Base-by-base conservation (phyloP, 1,140 invertebrate species). In the Meloidogyne chitwoodi region DNA sequence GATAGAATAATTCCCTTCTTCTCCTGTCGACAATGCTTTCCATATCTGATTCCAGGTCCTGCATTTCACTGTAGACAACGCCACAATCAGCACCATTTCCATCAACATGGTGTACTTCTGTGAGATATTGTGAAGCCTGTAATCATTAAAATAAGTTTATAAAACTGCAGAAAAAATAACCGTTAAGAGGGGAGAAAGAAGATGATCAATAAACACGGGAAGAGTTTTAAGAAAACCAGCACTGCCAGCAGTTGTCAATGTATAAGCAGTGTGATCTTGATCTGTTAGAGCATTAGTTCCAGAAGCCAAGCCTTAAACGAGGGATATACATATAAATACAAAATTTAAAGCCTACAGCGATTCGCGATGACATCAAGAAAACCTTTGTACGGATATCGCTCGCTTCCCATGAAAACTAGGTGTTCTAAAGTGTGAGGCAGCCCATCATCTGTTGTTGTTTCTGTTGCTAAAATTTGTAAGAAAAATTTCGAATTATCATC, bases 341-440 rank as follows among this genome's bases (percentile, higher is more conserved):
- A 1, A 5, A 19, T 11, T 6, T 14, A 93, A 10, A 93, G 93
- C 77, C 94, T 89, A 84, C 93, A 95, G 34, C 93, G 90, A 87
- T 94, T 95, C 8, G 94, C 93, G 63, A 94, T 87, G 29, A 94
- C 88, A 88, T 96, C 94, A 62, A 96, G 88, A 67, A 95, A 91
- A 16, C 94, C 90, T 87, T 90, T 90, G 79, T 93, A 95, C 0
- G 94, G 94, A 88, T 94, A 95, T 0, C 92, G 90, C 87, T 94
- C 91, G 84, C 93, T 94, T 1, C 94, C 94, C 84, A 96, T 89
- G 88, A 96, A 96, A 24, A 96, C 91, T 10, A 96, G 90, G 89
- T 96, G 94, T 85, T 96, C 94, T 86, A 96, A 88, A 14, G 94
- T 95, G 85, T 96, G 94, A 0, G 94, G 94, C 56, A 96, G 86